phyloP scores from a whole-genome alignment of 2,113 vertebrate species.

The Nerophis lumbriciformis region DNA sequence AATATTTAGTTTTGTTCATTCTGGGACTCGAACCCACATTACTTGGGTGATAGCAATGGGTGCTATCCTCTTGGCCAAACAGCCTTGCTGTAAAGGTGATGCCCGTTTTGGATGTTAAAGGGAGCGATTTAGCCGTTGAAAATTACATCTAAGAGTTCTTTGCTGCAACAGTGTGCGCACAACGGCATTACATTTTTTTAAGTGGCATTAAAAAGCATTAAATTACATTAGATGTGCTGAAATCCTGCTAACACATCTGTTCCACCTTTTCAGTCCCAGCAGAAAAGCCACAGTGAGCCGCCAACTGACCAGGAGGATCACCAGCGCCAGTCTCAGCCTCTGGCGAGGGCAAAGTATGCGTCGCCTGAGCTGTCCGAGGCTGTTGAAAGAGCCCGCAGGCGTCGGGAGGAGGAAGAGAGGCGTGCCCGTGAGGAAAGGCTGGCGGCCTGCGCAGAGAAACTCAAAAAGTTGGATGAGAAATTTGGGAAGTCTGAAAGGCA shows the following conservation, averaged over 20 bases:
- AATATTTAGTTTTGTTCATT: too few species aligned
- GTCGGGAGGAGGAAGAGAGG: conserved; percentile 91
- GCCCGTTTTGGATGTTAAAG: too few species aligned
- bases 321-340: conserved; percentile 64
- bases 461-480: conserved; percentile 95
- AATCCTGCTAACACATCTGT: conserved; percentile 1
- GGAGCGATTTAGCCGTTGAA: too few species aligned
- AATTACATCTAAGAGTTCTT: too few species aligned
- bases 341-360: conserved; percentile 82
- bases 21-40: too few species aligned
- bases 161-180: too few species aligned
- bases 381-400: conserved; percentile 85
- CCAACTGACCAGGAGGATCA: conserved; percentile 82
- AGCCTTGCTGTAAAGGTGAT: too few species aligned
- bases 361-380: conserved; percentile 90
- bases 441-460: conserved; percentile 92
- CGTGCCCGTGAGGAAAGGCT: conserved; percentile 87
- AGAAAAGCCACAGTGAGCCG: conserved; percentile 80
- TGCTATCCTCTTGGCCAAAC: too few species aligned
- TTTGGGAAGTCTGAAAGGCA: conserved; percentile 83
- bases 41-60: too few species aligned
- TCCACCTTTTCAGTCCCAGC: conserved; percentile 36
- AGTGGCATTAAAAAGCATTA: too few species aligned
- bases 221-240: too few species aligned
- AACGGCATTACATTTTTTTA: too few species aligned